Conservation (phyloP, 2,113 vertebrate genomes). For the Panthera tigris region DNA sequence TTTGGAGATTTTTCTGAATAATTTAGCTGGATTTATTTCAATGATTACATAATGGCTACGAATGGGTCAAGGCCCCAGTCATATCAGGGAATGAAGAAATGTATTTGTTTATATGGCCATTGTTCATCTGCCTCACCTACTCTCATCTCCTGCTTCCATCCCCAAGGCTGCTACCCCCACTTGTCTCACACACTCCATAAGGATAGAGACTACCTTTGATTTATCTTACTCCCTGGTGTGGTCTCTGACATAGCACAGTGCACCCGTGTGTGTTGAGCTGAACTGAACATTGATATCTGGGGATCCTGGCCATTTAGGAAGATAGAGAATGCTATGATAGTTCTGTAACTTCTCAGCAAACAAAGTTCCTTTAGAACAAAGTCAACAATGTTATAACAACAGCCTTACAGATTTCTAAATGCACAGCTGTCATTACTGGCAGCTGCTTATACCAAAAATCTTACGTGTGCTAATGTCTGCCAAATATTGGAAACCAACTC, state of each 20-base stretch:
- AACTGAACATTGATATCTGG: not conserved
- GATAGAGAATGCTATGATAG: not conserved
- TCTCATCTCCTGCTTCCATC: not conserved
- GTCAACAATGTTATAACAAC: not conserved
- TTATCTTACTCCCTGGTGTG: not conserved
- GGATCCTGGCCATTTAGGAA: not conserved
- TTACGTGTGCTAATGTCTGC: not conserved
- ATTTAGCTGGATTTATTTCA: conserved; percentile 51
- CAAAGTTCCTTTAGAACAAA: not conserved
- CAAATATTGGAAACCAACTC: not conserved
- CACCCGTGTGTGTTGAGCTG: not conserved
- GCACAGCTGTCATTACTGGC: not conserved
- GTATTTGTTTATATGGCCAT: not conserved
- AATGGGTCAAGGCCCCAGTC: conserved; percentile 4
- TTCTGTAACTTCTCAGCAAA: not conserved
- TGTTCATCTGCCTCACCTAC: not conserved
- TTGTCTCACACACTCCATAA: not conserved
- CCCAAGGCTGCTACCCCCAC: not conserved
- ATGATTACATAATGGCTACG: conserved; percentile 7
- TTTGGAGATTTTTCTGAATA: conserved; percentile 64
- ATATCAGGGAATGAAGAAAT: not conserved
- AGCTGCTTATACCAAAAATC: not conserved
- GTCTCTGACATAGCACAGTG: too few relatives aligned
- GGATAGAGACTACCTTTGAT: not conserved
- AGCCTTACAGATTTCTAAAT: not conserved